Base-by-base conservation (phyloP, 1,140 invertebrate genomes). In the Heliothis virescens region DNA sequence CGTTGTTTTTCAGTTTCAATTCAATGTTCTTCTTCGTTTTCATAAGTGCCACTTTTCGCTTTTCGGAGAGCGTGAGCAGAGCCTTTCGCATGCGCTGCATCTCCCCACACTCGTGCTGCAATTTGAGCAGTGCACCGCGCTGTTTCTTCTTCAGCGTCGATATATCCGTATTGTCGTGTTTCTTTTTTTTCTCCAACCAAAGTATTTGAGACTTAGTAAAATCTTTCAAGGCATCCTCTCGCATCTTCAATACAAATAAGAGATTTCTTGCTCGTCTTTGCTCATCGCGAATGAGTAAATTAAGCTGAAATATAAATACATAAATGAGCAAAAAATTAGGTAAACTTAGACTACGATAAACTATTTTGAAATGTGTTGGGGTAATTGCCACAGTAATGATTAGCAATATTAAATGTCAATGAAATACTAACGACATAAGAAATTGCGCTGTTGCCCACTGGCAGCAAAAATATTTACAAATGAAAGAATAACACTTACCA, bases 71-170 rank as follows among this genome's bases (percentile, higher is more conserved):
- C 5, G 92, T 86, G 9, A 94, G 72, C 10, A 94, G 75, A 5
- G 93, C 90, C 86, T 94, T 94, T 0, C 91, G 88, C 92, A 94
- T 94, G 18, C 92, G 89, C 79, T 94, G 92, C 93, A 94, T 94
- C 84, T 94, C 93, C 53, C 92, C 93, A 83, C 92, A 94, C 82
- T 94, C 93, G 79, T 94, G 92, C 69, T 94, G 92, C 48, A 94
- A 79, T 81, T 94, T 94, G 0, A 94, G 80, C 21, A 94, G 81
- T 12, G 93, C 92, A n/a, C 93, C 93, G 15, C 93, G 87, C 80
- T 94, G 93, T 71, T 94, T 94, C 72, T 94, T 94, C 78, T 93
- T 94, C 29, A 94, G 85, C 5, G 90, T 91, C 10, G 93, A 92
- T 79, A 94, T 91, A 75, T 94, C 93, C 12, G 85, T 94, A 57